Percentiles rank a stretch among this genome's conserved stretches.
Evolutionary conservation across 2,797 vertebrate species (phyloP).

Genomic region (Mionectes olivaceus): DNA sequence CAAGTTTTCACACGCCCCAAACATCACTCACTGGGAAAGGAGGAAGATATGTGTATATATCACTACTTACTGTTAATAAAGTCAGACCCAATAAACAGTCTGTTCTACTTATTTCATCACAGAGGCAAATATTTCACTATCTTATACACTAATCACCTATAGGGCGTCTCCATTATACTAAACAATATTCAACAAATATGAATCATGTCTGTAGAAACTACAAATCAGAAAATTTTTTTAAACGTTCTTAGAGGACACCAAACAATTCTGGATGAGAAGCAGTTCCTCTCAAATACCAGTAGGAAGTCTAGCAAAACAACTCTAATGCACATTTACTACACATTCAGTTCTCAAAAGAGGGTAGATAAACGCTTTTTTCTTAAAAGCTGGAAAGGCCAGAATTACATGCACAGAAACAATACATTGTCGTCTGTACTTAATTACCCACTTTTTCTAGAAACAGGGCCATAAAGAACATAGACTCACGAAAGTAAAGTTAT

Average conservation of each 20-base stretch:
- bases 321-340: neutral
- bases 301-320: neutral
- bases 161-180: neutral
- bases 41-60: neutral
- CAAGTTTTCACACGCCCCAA: accelerated
- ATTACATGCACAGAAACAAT: neutral
- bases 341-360: neutral
- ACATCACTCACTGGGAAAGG: neutral
- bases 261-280: neutral
- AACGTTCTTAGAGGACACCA: neutral
- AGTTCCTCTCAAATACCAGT: neutral
- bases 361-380: neutral
- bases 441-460: neutral
- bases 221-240: neutral
- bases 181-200: neutral
- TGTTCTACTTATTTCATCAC: neutral
- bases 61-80: neutral
- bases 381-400: neutral
- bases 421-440: neutral
- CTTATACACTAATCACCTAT: neutral
- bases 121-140: neutral
- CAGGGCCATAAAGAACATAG: neutral
- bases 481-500: neutral
- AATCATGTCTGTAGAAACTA: neutral
- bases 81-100: neutral